Evolutionary conservation across 2,113 vertebrate species (phyloP).

Genomic region (Brachyhypopomus gauderio): DNA sequence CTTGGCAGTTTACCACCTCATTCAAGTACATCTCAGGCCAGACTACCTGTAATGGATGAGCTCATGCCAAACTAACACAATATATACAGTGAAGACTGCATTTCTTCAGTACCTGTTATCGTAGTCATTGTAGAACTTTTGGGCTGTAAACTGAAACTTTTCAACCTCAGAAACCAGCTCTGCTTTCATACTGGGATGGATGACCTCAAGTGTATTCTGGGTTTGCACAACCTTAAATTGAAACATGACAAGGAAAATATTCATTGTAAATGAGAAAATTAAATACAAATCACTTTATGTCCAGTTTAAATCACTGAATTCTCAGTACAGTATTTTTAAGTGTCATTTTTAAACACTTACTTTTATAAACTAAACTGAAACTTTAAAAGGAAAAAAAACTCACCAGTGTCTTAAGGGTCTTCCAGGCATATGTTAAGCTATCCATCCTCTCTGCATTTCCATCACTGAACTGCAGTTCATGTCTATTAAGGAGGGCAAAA

Average conservation of each 20-base stretch:
- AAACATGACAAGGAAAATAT: neutral
- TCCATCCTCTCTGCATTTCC: slow-evolving; percentile 80
- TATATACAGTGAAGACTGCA: neutral
- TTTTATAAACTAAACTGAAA: neutral
- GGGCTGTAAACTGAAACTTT: slow-evolving; percentile 68
- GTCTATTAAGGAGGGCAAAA: slow-evolving; percentile 76
- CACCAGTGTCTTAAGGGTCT: slow-evolving; percentile 77
- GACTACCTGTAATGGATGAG: too few relatives aligned
- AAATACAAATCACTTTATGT: too few relatives aligned
- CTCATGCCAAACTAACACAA: neutral
- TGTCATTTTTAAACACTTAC: too few relatives aligned
- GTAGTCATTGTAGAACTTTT: slow-evolving; percentile 75
- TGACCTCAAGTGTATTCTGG: slow-evolving; percentile 74
- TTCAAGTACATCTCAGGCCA: too few relatives aligned
- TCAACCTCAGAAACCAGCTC: slow-evolving; percentile 74
- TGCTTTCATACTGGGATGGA: slow-evolving; percentile 78
- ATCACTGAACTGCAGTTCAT: slow-evolving; percentile 74
- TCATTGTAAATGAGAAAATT: too few relatives aligned
- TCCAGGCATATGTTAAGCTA: slow-evolving; percentile 81
- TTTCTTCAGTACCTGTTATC: slow-evolving; percentile 65
- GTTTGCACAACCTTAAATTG: slow-evolving; percentile 71
- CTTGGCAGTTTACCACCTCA: too few relatives aligned
- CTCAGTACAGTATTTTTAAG: too few relatives aligned
- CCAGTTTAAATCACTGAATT: too few relatives aligned
- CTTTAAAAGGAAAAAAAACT: slow-evolving; percentile 15